These are phyloP conservation scores for Amphiura filiformis DNA, from an alignment of 35 echinoderm and acorn worm genomes.

Conservation along the genomic window DNA sequence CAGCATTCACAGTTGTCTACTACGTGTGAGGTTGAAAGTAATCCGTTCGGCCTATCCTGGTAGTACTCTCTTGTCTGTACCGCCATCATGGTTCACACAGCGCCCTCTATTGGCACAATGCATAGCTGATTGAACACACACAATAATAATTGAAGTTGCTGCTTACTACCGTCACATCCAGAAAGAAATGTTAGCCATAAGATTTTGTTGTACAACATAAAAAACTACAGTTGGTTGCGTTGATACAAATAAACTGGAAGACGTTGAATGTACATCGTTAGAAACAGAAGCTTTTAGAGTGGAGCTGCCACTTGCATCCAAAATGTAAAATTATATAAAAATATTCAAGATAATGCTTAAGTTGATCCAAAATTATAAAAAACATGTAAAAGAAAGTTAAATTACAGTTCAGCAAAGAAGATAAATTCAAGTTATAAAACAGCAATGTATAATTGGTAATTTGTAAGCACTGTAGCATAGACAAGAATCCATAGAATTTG, in stretches of 20 bases:
- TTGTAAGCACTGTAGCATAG: too few relatives aligned
- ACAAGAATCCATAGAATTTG: too few relatives aligned
- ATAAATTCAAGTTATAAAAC: too few relatives aligned
- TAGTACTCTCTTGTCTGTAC: slow-evolving; percentile 24
- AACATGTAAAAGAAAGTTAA: too few relatives aligned
- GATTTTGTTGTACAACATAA: too few relatives aligned
- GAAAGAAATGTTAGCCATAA: too few relatives aligned
- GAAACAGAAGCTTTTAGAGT: background rate
- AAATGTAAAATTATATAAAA: background rate
- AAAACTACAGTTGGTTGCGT: too few relatives aligned
- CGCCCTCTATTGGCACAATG: background rate
- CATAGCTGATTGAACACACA: background rate
- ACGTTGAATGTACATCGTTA: background rate
- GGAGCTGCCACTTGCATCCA: background rate
- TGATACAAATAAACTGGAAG: background rate
- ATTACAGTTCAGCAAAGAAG: too few relatives aligned
- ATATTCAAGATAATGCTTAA: too few relatives aligned
- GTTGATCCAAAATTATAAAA: too few relatives aligned
- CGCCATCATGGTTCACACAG: slow-evolving; percentile 17
- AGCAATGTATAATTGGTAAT: too few relatives aligned
- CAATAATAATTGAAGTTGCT: background rate
- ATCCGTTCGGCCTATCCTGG: slow-evolving; percentile 34
- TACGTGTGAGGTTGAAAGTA: slow-evolving; percentile 32
- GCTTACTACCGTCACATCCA: background rate
- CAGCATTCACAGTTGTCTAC: slow-evolving; percentile 60